These are phyloP conservation scores for Jordanella pulchra DNA, from an alignment of 2,797 vertebrate species.

Conservation along the genomic window DNA sequence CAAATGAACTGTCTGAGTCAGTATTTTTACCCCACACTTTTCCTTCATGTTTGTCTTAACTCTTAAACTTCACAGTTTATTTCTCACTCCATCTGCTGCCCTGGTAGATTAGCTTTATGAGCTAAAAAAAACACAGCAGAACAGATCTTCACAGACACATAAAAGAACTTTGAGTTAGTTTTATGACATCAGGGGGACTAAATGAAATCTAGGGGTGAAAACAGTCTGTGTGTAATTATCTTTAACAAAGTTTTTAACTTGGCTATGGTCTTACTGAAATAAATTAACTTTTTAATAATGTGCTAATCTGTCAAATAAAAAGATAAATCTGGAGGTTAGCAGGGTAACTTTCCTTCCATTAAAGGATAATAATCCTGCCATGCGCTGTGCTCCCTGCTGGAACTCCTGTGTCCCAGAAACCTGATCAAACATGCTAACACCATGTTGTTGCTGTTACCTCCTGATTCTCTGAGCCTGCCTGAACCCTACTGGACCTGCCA, in stretches of 20 bases:
- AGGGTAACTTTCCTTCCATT: too few species aligned
- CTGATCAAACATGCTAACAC: too few species aligned
- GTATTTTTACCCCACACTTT: neutral
- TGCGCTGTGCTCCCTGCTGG: too few species aligned
- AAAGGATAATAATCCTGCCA: too few species aligned
- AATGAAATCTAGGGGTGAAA: neutral
- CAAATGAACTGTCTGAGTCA: neutral
- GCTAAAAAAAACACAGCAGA: neutral
- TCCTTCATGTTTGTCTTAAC: neutral
- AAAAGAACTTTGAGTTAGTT: neutral
- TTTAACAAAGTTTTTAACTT: too few species aligned
- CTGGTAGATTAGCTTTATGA: neutral
- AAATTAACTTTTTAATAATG: neutral
- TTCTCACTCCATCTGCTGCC: neutral
- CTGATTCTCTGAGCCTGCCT: too few species aligned
- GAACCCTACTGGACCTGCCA: too few species aligned
- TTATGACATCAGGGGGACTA: neutral
- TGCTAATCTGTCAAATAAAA: neutral
- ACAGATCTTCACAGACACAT: neutral
- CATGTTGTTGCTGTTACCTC: too few species aligned
- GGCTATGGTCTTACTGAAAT: neutral
- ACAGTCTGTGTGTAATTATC: neutral
- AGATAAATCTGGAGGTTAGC: too few species aligned
- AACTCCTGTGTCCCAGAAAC: too few species aligned
- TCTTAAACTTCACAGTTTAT: neutral